Conservation (phyloP, 53 echinoderm and acorn worm species). For the Arbacia lixula region DNA sequence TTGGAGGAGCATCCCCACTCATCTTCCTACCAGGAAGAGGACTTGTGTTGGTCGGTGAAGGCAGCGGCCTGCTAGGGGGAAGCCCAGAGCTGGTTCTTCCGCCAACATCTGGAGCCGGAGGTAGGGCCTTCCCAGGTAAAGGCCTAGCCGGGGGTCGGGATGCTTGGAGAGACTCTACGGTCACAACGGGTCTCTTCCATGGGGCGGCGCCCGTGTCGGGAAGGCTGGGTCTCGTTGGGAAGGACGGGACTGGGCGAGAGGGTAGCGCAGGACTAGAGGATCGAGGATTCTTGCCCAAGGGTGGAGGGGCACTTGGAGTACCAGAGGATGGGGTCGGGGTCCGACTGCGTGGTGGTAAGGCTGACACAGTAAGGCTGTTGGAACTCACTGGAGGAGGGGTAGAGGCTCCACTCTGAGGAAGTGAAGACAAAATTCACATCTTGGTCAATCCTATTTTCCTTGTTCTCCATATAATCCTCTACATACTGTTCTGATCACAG, state of each 20-base stretch:
- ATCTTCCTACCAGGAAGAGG: constrained; percentile 6
- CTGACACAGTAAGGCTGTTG: constrained; percentile 29
- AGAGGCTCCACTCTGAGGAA: too few species aligned
- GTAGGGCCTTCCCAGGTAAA: not conserved
- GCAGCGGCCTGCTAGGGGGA: constrained; percentile 54
- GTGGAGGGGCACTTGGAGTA: not conserved
- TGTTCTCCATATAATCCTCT: too few species aligned
- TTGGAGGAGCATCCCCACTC: not conserved
- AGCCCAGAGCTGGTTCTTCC: too few species aligned
- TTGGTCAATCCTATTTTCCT: too few species aligned
- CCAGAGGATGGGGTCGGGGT: constrained; percentile 32
- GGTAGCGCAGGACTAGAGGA: not conserved
- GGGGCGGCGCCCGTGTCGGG: not conserved
- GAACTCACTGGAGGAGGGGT: constrained; percentile 14
- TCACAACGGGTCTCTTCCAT: constrained; percentile 28
- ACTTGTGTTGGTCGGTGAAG: not conserved
- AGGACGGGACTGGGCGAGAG: not conserved
- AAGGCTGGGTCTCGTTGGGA: constrained; percentile 16
- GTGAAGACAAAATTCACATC: too few species aligned
- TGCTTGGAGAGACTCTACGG: constrained; percentile 6
- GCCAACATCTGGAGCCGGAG: not conserved
- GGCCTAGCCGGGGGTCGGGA: constrained; percentile 35
- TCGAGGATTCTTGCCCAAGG: not conserved
- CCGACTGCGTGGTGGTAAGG: constrained; percentile 16
- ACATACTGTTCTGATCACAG: not conserved